These are phyloP conservation scores for Oplegnathus fasciatus DNA, from an alignment of 2,113 vertebrate genomes.

Conservation along the genomic window DNA sequence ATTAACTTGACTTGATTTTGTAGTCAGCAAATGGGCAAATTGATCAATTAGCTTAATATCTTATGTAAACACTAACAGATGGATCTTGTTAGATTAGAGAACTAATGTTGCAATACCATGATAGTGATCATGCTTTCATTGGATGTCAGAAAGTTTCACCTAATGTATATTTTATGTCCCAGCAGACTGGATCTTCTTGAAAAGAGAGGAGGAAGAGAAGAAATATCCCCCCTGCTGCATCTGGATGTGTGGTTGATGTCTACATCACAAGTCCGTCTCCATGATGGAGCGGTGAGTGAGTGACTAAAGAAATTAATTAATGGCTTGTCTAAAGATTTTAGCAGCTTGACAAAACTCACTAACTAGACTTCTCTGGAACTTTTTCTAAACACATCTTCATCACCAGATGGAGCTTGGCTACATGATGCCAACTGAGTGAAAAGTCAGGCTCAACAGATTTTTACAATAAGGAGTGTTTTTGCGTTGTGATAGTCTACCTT, in stretches of 20 bases:
- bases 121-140: not conserved
- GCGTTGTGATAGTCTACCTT: no score
- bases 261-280: not conserved
- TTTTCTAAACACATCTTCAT: not conserved
- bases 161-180: not conserved
- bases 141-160: not conserved
- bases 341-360: not conserved
- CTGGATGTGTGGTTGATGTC: not conserved
- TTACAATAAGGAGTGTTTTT: not conserved
- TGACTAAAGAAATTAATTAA: not conserved
- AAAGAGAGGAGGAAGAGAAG: not conserved
- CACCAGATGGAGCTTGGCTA: not conserved
- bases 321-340: not conserved
- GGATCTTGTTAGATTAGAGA: not conserved
- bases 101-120: not conserved
- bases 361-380: not conserved
- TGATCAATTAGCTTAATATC: not conserved
- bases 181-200: not conserved
- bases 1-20: not conserved
- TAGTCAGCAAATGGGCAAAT: not conserved
- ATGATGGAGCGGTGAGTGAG: not conserved
- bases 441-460: not conserved
- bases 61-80: not conserved
- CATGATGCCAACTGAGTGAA: not conserved
- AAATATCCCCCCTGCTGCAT: not conserved